Conservation (phyloP, 2,797 vertebrate species). For the Taeniopygia guttata region DNA sequence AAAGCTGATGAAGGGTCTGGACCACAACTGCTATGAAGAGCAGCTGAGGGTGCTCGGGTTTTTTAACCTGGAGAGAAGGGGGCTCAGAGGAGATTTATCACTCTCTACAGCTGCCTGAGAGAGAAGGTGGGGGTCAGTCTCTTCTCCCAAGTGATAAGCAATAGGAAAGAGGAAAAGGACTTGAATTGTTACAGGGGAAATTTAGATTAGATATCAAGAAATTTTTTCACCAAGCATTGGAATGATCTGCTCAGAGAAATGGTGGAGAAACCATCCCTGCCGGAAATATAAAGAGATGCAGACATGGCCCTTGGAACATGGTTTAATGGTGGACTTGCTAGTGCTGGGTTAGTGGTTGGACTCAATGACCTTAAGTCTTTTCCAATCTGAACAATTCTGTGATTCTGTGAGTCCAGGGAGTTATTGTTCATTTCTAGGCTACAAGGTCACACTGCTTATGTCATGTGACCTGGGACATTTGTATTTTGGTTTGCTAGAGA, state of each 20-base stretch:
- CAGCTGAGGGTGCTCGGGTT: not conserved
- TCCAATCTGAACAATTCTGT: not conserved
- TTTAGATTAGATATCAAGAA: not conserved
- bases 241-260: not conserved
- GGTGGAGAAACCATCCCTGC: not conserved
- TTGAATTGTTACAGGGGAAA: not conserved
- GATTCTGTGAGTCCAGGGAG: not conserved
- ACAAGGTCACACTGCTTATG: not conserved
- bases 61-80: not conserved
- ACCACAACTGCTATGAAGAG: not conserved
- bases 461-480: not conserved
- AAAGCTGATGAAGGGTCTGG: not conserved
- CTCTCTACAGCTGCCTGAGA: not conserved
- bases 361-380: not conserved
- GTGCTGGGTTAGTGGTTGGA: not conserved
- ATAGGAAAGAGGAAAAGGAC: not conserved
- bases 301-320: not conserved
- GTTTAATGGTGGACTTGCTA: not conserved
- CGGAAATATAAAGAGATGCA: not conserved
- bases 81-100: accelerated
- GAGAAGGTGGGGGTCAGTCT: not conserved
- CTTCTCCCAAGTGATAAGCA: not conserved
- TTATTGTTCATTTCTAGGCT: not conserved
- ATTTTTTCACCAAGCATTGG: not conserved
- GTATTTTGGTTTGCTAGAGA: not conserved